A percentile compares a stretch with the other conserved stretches of the same genome.
These are phyloP conservation scores for Ceriagrion tenellum DNA, from an alignment of 2,888 invertebrate genomes.

Conservation along the genomic window DNA sequence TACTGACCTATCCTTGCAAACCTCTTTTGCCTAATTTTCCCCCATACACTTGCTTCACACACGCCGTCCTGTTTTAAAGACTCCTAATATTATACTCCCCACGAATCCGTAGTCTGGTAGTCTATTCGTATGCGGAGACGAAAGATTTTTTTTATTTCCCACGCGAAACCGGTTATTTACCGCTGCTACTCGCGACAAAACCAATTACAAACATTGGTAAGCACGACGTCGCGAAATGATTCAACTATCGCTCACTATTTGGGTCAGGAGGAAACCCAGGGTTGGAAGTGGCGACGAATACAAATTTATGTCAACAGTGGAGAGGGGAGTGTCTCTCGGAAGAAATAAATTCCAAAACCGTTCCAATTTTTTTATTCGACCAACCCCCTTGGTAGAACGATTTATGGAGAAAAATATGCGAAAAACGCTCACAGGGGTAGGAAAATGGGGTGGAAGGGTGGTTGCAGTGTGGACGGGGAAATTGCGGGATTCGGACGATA, in stretches of 20 bases:
- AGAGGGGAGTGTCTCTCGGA: background rate
- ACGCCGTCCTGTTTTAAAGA: no score
- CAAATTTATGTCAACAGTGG: background rate
- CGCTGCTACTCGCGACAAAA: background rate
- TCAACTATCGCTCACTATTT: background rate
- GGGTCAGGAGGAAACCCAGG: no score
- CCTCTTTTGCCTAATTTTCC: no score
- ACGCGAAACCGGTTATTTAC: no score
- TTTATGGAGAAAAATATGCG: constrained; percentile 19
- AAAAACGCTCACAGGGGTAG: background rate
- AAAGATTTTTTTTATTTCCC: no score
- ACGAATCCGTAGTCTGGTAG: no score
- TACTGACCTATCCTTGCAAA: no score
- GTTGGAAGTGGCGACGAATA: background rate
- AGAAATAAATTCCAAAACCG: background rate
- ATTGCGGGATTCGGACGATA: constrained; percentile 23
- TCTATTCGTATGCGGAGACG: no score
- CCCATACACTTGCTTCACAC: no score
- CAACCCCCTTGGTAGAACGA: background rate
- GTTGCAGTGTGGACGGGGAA: background rate
- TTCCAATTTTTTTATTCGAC: background rate
- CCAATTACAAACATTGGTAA: background rate
- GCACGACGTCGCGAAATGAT: background rate
- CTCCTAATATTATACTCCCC: no score
- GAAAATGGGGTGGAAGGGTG: no score